Percentiles rank a stretch among this genome's conserved stretches.
Evolutionary conservation across 1,140 invertebrate species (phyloP).

Genomic region (Hydropsyche tenuis): DNA sequence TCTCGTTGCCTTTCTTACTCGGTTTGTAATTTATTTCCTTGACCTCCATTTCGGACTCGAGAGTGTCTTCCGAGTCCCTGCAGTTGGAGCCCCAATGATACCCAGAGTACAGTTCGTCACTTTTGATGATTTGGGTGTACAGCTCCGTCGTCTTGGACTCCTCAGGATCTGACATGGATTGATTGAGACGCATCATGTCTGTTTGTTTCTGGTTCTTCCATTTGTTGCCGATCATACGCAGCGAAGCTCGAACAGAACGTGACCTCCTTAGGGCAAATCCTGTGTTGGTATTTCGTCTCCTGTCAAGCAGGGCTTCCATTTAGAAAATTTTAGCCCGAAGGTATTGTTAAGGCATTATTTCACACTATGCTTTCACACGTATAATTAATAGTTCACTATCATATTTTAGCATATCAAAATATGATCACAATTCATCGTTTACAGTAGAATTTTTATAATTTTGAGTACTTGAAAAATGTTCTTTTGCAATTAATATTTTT

Average conservation of each 20-base stretch:
- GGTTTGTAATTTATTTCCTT: slow-evolving; percentile 51
- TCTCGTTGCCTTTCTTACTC: slow-evolving; percentile 50
- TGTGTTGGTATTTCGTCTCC: slow-evolving; percentile 53
- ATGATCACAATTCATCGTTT: no score
- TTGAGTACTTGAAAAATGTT: no score
- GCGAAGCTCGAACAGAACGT: slow-evolving; percentile 74
- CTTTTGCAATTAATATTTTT: no score
- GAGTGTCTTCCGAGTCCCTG: slow-evolving; percentile 57
- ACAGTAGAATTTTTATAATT: no score
- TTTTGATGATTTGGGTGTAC: slow-evolving; percentile 58
- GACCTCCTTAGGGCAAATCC: slow-evolving; percentile 65
- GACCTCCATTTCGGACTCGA: slow-evolving; percentile 54
- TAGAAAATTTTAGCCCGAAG: not conserved
- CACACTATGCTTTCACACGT: no score
- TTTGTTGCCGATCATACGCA: slow-evolving; percentile 68
- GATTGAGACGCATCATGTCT: slow-evolving; percentile 52
- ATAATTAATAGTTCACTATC: no score
- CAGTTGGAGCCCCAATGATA: slow-evolving; percentile 58
- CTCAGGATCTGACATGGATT: slow-evolving; percentile 52
- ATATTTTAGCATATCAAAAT: no score
- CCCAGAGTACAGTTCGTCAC: slow-evolving; percentile 52
- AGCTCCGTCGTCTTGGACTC: slow-evolving; percentile 56
- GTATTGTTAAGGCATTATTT: not conserved
- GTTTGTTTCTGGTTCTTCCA: slow-evolving; percentile 59
- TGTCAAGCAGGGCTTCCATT: slow-evolving; percentile 61